These are phyloP conservation scores for Smithornis capensis DNA, from an alignment of 2,113 vertebrate genomes.

Conservation along the genomic window DNA sequence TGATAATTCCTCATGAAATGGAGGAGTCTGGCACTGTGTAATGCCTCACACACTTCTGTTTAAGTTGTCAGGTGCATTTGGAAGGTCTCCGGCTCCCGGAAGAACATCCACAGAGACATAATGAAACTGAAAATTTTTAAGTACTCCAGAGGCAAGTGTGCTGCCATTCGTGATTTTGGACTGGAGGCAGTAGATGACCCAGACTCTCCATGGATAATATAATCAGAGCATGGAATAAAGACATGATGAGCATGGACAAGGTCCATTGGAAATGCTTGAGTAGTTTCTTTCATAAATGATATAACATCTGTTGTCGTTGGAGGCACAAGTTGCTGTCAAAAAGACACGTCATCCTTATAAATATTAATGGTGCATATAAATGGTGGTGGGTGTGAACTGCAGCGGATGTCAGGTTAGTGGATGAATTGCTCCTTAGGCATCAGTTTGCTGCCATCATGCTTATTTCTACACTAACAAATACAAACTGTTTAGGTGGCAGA, in stretches of 20 bases:
- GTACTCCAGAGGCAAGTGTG: neutral
- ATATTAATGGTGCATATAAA: conserved; percentile 43
- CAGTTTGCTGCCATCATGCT: neutral
- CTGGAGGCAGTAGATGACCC: neutral
- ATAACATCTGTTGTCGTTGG: conserved; percentile 43
- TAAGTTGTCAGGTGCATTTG: neutral
- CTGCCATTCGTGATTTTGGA: neutral
- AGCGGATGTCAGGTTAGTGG: conserved; percentile 1
- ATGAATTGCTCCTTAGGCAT: neutral
- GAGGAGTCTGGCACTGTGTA: too few species aligned
- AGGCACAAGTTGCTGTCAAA: conserved; percentile 42
- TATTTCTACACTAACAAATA: neutral
- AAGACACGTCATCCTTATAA: conserved; percentile 36
- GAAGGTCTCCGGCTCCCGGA: neutral
- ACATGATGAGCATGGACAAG: conserved; percentile 24
- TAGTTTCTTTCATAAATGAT: conserved; percentile 32
- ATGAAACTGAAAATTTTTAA: neutral
- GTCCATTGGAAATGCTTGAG: conserved; percentile 47
- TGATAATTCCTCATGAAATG: neutral
- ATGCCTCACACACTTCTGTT: neutral
- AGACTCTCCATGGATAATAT: neutral
- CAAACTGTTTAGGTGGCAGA: neutral
- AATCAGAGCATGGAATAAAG: neutral
- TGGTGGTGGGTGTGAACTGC: neutral
- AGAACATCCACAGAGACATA: neutral